phyloP scores from a whole-genome alignment of 23 tunicate species.

The Ciona savignyi region DNA sequence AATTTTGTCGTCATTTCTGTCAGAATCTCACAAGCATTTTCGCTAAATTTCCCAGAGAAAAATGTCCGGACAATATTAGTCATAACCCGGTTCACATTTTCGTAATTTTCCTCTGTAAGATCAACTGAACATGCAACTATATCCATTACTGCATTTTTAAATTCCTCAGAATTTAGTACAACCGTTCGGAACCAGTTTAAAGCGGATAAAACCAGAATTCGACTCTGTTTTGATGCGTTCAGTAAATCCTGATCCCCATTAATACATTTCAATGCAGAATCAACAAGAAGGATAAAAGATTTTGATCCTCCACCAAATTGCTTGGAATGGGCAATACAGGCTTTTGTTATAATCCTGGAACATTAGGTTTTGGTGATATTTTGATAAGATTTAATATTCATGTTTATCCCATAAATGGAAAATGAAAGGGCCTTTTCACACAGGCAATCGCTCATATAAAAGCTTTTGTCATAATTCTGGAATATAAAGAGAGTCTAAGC shows the following conservation, averaged over 20 bases:
- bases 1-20: not conserved
- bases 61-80: not conserved
- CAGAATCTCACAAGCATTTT: not conserved
- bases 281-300: not conserved
- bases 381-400: no score
- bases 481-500: no score
- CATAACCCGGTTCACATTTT: not conserved
- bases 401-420: no score
- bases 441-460: no score
- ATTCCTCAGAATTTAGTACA: not conserved
- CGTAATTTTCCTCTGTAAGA: not conserved
- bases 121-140: not conserved
- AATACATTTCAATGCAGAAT: not conserved
- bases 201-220: not conserved
- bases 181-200: not conserved
- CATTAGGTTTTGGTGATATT: no score
- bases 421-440: no score
- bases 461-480: no score
- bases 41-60: not conserved
- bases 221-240: not conserved
- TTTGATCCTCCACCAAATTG: not conserved
- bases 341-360: not conserved
- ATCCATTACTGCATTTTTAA: not conserved
- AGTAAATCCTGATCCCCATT: not conserved
- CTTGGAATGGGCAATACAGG: not conserved